Base-by-base conservation (phyloP, 2,113 vertebrate genomes). In the Trinectes maculatus region DNA sequence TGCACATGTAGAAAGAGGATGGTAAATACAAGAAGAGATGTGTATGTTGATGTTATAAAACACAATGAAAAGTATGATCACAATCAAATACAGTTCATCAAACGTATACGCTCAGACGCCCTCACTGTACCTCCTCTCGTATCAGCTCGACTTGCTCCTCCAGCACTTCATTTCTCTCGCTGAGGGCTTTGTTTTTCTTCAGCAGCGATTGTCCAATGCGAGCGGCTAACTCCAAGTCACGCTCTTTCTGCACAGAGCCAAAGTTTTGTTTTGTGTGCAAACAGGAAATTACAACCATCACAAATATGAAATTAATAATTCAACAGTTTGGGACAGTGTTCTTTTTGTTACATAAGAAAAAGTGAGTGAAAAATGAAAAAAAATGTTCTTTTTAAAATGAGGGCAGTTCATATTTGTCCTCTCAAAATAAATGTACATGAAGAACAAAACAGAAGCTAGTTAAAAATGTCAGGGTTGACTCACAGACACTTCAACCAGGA, bases 91-190 rank as follows among this genome's bases (percentile, higher is more conserved):
- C 2, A 51, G 15, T 28, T n/a, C n/a, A 13, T 2, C 2, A 8
- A 19, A 37, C 16, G 21, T 11, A 4, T 18, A 71, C n/a, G 65
- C 10, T 59, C 26, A 58, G 33, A 25, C 26, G 24, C 8, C 3
- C 13, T 10, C 2, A 8, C 22, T 9, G n/a, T 72, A 92, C 92
- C 90, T 99, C 97, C 81, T 99, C 98, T 65, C 95, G 89, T 74
- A 98, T 95, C 88, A 98, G 96, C 19, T 98, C 98, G 54, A 98
- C 95, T 79, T 98, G 96, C 61, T 98, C 97, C 82, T 99, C 98
- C 72, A 99, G 90, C 25, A 95, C 89, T 40, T 97, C 95, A 29
- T 98, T 99, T 81, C 95, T 94, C 90, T 99, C 97, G 1, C 95
- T 97, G 12, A 99, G 91, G 0, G 93, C 91, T 87, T 98, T 99